A percentile compares a stretch with the other conserved stretches of the same genome.
These are phyloP conservation scores for Gonioctena quinquepunctata DNA, from an alignment of 1,140 invertebrate species.

Conservation along the genomic window DNA sequence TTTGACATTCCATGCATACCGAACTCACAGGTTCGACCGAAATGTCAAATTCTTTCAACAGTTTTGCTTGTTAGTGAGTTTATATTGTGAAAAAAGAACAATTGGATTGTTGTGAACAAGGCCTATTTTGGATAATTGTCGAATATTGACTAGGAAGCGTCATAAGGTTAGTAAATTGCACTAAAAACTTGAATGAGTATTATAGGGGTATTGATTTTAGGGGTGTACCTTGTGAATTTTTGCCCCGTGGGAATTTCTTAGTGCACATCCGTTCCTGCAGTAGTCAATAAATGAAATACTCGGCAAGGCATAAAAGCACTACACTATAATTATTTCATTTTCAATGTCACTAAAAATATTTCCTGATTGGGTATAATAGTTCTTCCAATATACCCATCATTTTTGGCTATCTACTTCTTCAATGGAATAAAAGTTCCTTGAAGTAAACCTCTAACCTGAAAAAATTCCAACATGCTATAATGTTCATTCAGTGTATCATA, in stretches of 20 bases:
- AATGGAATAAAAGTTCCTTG: neutral
- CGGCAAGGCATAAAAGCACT: too few relatives aligned
- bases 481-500: conserved; percentile 7
- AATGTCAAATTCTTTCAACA: conserved; percentile 58
- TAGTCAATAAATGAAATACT: too few relatives aligned
- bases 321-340: too few relatives aligned
- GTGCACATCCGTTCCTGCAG: too few relatives aligned
- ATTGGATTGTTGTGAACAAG: conserved; percentile 22
- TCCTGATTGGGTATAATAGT: too few relatives aligned
- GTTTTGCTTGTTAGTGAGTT: conserved; percentile 52
- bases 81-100: conserved; percentile 44
- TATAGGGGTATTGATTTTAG: conserved; percentile 31
- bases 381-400: too few relatives aligned
- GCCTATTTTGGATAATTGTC: neutral
- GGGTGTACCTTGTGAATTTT: conserved; percentile 13
- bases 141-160: neutral
- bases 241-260: neutral
- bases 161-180: conserved; percentile 14
- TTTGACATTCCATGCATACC: conserved; percentile 56
- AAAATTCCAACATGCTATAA: too few relatives aligned
- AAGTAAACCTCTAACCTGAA: too few relatives aligned
- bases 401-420: neutral
- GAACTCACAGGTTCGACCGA: conserved; percentile 56
- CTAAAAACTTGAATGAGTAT: conserved; percentile 3
- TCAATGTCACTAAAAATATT: too few relatives aligned